Percentiles rank a stretch among this genome's conserved stretches.
These are phyloP conservation scores for Leuctra nigra DNA, from an alignment of 2,888 invertebrate species.

Conservation along the genomic window DNA sequence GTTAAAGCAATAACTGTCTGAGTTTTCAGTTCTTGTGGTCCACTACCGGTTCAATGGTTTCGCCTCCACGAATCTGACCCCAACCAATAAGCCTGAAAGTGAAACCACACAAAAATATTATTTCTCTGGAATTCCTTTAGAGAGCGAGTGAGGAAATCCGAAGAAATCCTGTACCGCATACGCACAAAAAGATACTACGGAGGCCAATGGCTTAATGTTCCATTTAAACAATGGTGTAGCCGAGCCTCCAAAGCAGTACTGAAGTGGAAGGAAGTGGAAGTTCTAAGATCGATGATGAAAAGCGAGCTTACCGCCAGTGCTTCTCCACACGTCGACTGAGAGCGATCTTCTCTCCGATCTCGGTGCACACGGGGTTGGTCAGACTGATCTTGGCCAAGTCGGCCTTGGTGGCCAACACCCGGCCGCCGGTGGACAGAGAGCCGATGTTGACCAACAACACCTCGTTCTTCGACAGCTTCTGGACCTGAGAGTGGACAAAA, in stretches of 20 bases:
- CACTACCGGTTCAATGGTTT: slow-evolving; percentile 80
- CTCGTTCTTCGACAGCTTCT: slow-evolving; percentile 85
- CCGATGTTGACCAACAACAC: slow-evolving; percentile 97
- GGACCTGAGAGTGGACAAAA: slow-evolving; percentile 51
- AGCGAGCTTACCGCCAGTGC: slow-evolving; percentile 85
- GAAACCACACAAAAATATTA: slow-evolving; percentile 19
- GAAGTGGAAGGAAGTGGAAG: neutral
- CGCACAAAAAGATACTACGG: neutral
- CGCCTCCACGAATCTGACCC: slow-evolving; percentile 98
- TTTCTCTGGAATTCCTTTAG: too few relatives aligned
- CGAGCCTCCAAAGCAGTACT: too few relatives aligned
- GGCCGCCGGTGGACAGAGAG: slow-evolving; percentile 94
- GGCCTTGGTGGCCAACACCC: slow-evolving; percentile 88
- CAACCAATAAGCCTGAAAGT: slow-evolving; percentile 88
- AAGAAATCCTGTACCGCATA: too few relatives aligned
- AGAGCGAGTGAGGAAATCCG: too few relatives aligned
- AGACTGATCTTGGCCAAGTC: slow-evolving; percentile 97
- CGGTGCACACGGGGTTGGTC: slow-evolving; percentile 97
- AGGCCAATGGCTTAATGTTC: neutral
- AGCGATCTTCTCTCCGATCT: slow-evolving; percentile 98
- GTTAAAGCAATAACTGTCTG: too few relatives aligned
- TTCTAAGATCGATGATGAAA: neutral
- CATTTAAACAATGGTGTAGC: too few relatives aligned
- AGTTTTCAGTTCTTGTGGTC: slow-evolving; percentile 36
- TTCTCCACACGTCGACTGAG: slow-evolving; percentile 97